Evolutionary conservation across 2,888 invertebrate genomes (phyloP), one percentile per base, ranked within the genome.

Genomic region (Crossocerus cetratus): DNA sequence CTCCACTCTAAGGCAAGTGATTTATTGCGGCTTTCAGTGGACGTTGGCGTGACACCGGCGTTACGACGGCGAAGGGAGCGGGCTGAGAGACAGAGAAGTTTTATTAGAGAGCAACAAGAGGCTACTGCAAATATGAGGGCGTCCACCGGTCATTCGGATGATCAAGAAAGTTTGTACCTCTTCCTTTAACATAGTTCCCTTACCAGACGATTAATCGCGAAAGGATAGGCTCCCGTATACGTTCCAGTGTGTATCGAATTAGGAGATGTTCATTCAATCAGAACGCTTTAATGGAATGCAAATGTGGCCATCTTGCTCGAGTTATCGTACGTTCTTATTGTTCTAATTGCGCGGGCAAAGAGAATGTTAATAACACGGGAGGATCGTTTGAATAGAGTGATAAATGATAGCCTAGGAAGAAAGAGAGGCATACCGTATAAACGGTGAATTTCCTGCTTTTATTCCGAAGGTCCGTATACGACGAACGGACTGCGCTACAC

Each of bases 1-100:
- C n/a, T 14, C 20, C 21, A 14, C 16, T 13, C 18, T 32, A 45
- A 18, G 67, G 16, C 32, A 55, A 69, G 69, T 62, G 79, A 65
- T 64, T 55, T 72, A 69, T 69, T 16, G 65, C 45, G 23, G 45
- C 57, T 86, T 86, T 65, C 81, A 90, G 89, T 87, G 83, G 93
- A 93, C 85, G 95, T 94, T 86, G 97, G 96, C 83, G 94, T 97
- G 32, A 96, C 95, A 32, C 95, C 97, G 56, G 96, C 95, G 64
- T 91, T 97, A 76, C 93, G 95, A 84, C 93, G 96, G 83, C 92
- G 97, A 73, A 92, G 96, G 74, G 96, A 97, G 86, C 93, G 97
- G 77, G 96, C 94, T 57, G 96, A 96, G 83, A 92, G 97, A 74
- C 97, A 97, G 87, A 94, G 96, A 66, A 95, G 95, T 86, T 96